A percentile compares a stretch with the other conserved stretches of the same genome.
Evolutionary conservation across 2,888 invertebrate genomes (phyloP).

Genomic region (Slavum lentiscoides): DNA sequence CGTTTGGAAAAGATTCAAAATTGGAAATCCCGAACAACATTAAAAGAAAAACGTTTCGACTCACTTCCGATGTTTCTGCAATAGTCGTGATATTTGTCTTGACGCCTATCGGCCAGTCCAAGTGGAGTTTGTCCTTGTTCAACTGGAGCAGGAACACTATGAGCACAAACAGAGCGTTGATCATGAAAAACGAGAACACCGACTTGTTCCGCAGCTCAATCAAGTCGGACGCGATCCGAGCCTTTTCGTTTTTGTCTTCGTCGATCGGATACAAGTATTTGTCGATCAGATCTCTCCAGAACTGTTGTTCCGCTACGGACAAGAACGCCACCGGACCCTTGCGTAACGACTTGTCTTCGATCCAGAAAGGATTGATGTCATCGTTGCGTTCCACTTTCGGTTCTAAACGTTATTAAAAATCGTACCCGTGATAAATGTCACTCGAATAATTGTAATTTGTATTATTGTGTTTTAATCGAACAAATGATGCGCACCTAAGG

Average conservation of each 20-base stretch:
- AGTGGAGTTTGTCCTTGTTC: constrained; percentile 97
- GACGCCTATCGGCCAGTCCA: constrained; percentile 95
- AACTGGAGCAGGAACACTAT: constrained; percentile 98
- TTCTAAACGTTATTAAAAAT: constrained; percentile 56
- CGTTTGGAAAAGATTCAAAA: not conserved
- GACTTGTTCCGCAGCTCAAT: constrained; percentile 95
- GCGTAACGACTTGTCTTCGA: constrained; percentile 84
- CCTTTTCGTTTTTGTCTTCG: constrained; percentile 88
- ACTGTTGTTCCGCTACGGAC: constrained; percentile 79
- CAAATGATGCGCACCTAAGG: constrained; percentile 6
- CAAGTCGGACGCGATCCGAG: constrained; percentile 85
- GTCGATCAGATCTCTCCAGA: constrained; percentile 93
- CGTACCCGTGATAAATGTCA: not conserved
- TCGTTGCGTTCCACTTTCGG: constrained; percentile 73
- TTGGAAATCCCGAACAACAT: not conserved
- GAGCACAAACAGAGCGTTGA: constrained; percentile 98
- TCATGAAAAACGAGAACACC: constrained; percentile 98
- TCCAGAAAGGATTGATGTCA: constrained; percentile 90
- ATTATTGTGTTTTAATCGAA: not conserved
- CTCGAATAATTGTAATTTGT: not conserved
- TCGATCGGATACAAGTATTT: constrained; percentile 94
- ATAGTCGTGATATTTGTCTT: constrained; percentile 92
- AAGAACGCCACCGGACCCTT: constrained; percentile 90
- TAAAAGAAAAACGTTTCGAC: not conserved
- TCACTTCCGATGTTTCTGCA: constrained; percentile 90